Conservation (phyloP, 1,140 invertebrate species). For the Delia radicum region DNA sequence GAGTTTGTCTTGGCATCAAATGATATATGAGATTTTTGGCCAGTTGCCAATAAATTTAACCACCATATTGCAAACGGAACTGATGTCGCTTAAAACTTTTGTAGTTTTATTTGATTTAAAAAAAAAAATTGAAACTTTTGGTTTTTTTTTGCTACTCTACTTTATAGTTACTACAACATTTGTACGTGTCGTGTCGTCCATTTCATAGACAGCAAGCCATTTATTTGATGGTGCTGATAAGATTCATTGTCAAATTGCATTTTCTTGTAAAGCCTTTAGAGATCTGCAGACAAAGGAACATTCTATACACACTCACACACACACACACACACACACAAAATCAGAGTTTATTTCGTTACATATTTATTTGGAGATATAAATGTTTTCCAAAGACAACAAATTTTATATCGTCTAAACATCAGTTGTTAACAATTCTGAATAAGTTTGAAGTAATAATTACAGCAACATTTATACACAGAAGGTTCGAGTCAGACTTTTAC, state of each 20-base stretch:
- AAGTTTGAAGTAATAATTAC: no score
- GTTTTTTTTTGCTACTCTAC: neutral
- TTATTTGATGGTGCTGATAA: neutral
- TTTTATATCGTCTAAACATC: no score
- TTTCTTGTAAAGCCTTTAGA: neutral
- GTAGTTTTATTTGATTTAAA: neutral
- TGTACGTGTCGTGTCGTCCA: neutral
- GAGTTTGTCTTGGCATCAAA: neutral
- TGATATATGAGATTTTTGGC: neutral
- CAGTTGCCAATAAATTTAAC: conserved; percentile 7
- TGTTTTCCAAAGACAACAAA: no score
- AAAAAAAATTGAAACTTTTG: no score
- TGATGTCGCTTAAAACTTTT: conserved; percentile 6
- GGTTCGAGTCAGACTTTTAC: no score
- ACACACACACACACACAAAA: no score
- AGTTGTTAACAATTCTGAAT: no score
- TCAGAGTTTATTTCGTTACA: no score
- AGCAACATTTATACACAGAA: no score
- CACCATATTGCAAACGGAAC: conserved; percentile 15
- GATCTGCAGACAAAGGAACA: no score
- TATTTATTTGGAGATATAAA: no score
- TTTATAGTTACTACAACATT: neutral
- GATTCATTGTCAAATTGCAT: neutral
- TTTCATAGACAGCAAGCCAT: neutral
- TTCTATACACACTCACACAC: no score